A percentile compares a stretch with the other conserved stretches of the same genome.
phyloP scores from a whole-genome alignment of 2,888 invertebrate genomes.

The Pseudoips prasinana region DNA sequence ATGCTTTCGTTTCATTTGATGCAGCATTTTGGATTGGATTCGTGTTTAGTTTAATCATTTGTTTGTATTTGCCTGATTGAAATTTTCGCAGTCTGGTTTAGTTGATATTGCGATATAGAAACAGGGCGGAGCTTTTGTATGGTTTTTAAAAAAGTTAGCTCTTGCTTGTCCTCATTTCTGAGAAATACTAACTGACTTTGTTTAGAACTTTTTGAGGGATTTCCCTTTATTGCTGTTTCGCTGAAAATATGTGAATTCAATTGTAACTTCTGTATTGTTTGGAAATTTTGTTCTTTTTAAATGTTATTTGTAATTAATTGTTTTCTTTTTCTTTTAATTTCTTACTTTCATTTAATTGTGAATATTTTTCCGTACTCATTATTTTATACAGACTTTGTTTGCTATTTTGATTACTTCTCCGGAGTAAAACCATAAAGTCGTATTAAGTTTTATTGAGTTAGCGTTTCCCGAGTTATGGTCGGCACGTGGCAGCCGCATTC shows the following conservation, averaged over 20 bases:
- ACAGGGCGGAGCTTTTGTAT: no score
- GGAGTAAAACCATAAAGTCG: conserved; percentile 20
- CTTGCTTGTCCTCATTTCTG: no score
- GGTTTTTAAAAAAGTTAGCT: no score
- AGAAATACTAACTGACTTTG: no score
- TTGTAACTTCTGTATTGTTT: no score
- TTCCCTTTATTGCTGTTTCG: no score
- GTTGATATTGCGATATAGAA: no score
- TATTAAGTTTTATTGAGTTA: conserved; percentile 30
- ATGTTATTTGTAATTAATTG: no score
- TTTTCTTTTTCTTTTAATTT: no score
- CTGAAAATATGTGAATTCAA: no score
- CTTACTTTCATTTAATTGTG: not conserved
- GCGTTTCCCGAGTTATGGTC: conserved; percentile 21
- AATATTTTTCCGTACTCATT: conserved; percentile 1
- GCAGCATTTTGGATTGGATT: conserved; percentile 25
- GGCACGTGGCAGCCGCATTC: conserved; percentile 13
- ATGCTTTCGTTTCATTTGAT: conserved; percentile 39
- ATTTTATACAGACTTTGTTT: conserved; percentile 11
- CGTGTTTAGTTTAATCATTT: conserved; percentile 10
- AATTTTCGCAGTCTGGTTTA: not conserved
- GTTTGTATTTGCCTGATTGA: not conserved
- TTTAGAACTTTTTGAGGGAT: no score
- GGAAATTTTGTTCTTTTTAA: no score
- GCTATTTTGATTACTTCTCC: conserved; percentile 10